Evolutionary conservation across 1,140 invertebrate species (phyloP).

Genomic region (Drosophila funebris): DNA sequence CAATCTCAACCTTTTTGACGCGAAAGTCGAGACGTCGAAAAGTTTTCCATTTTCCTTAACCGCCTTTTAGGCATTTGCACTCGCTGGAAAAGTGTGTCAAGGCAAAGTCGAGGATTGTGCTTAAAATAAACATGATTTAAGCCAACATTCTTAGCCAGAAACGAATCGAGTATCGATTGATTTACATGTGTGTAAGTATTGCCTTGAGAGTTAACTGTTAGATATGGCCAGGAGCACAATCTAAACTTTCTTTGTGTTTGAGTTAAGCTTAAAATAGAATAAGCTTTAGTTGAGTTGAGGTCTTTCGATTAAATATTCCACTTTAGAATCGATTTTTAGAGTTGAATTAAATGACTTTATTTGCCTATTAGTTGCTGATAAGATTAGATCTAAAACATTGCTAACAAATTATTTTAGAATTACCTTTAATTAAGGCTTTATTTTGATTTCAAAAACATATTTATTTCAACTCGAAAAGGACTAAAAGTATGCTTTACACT

Average conservation of each 20-base stretch:
- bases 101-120: conserved; percentile 29
- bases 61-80: conserved; percentile 29
- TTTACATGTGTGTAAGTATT: neutral
- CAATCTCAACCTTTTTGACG: conserved; percentile 51
- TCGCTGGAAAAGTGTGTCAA: conserved; percentile 58
- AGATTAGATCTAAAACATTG: too few relatives aligned
- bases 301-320: too few relatives aligned
- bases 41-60: conserved; percentile 24
- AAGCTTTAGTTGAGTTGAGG: neutral
- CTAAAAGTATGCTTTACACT: too few relatives aligned
- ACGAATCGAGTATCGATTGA: conserved; percentile 50
- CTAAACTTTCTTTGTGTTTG: neutral
- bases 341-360: too few relatives aligned
- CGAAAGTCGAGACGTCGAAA: conserved; percentile 32
- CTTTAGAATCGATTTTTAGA: too few relatives aligned
- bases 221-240: neutral
- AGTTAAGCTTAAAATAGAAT: neutral
- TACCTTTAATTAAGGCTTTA: too few relatives aligned
- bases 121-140: conserved; percentile 65
- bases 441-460: too few relatives aligned
- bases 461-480: too few relatives aligned
- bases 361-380: too few relatives aligned
- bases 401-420: too few relatives aligned
- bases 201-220: neutral
- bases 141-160: neutral